Percentiles rank a stretch among this genome's conserved stretches.
Evolutionary conservation across 1,140 invertebrate species (phyloP).

Genomic region (Papilio aristodemus): DNA sequence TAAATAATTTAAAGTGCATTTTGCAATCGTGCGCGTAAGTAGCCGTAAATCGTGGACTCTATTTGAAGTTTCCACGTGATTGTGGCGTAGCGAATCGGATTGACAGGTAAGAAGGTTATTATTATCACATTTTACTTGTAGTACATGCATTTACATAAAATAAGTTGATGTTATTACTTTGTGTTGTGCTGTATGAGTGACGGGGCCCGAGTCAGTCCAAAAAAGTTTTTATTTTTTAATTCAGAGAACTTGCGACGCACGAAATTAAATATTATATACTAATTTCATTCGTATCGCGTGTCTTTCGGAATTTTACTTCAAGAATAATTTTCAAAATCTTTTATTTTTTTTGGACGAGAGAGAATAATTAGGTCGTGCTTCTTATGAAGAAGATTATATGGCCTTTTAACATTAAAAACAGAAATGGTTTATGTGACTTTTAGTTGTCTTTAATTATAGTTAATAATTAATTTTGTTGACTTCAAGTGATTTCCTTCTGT

Average conservation of each 20-base stretch:
- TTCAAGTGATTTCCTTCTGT: too few species aligned
- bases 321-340: neutral
- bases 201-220: neutral
- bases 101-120: slow-evolving; percentile 78
- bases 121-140: slow-evolving; percentile 78
- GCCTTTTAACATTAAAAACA: neutral
- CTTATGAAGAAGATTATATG: neutral
- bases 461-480: too few species aligned
- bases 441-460: too few species aligned
- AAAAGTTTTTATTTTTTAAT: slow-evolving; percentile 3
- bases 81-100: slow-evolving; percentile 72
- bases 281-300: neutral
- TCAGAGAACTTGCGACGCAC: slow-evolving; percentile 4
- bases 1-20: slow-evolving; percentile 41
- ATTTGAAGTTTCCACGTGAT: slow-evolving; percentile 67
- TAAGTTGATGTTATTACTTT: slow-evolving; percentile 55
- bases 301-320: neutral
- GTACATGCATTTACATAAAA: slow-evolving; percentile 72
- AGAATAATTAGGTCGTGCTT: neutral
- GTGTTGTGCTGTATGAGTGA: slow-evolving; percentile 36
- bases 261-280: slow-evolving; percentile 13
- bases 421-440: neutral
- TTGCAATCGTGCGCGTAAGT: slow-evolving; percentile 40
- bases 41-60: slow-evolving; percentile 44
- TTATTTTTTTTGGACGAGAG: neutral